Evolutionary conservation across 2,797 vertebrate genomes (phyloP).

Genomic region (Arremon brunneinucha): DNA sequence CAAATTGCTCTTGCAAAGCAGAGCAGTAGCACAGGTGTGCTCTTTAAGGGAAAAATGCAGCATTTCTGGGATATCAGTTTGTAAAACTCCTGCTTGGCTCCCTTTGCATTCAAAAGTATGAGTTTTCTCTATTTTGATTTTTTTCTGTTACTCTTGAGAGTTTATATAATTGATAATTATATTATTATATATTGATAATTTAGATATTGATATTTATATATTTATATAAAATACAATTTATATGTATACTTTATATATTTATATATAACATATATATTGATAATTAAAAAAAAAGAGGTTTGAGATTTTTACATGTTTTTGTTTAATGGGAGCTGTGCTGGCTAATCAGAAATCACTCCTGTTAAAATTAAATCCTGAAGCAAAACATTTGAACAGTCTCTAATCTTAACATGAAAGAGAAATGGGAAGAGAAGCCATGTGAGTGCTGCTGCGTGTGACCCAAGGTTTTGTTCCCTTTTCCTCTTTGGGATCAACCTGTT

Average conservation of each 20-base stretch:
- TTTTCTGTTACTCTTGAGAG: not conserved
- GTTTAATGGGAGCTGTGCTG: not conserved
- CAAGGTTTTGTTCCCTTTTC: not conserved
- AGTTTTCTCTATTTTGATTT: not conserved
- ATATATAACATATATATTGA: too few relatives aligned
- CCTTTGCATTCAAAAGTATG: not conserved
- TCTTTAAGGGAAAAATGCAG: slow-evolving; percentile 41
- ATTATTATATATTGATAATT: not conserved
- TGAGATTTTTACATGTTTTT: not conserved
- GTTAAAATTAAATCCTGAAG: not conserved
- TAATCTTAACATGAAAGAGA: not conserved
- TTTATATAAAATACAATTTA: too few relatives aligned
- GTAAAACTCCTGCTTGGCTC: slow-evolving; percentile 8
- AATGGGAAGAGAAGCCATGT: not conserved
- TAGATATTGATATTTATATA: too few relatives aligned
- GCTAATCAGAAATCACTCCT: not conserved
- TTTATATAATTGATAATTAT: not conserved
- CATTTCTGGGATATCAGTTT: not conserved
- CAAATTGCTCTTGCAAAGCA: not conserved
- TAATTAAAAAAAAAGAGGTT: not conserved
- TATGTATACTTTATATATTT: too few relatives aligned
- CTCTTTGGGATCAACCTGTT: slow-evolving; percentile 10
- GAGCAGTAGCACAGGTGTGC: slow-evolving; percentile 57
- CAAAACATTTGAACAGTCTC: not conserved
- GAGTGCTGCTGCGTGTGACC: not conserved